Evolutionary conservation across 2,888 invertebrate species (phyloP).

Genomic region (Eupithecia centaureata): DNA sequence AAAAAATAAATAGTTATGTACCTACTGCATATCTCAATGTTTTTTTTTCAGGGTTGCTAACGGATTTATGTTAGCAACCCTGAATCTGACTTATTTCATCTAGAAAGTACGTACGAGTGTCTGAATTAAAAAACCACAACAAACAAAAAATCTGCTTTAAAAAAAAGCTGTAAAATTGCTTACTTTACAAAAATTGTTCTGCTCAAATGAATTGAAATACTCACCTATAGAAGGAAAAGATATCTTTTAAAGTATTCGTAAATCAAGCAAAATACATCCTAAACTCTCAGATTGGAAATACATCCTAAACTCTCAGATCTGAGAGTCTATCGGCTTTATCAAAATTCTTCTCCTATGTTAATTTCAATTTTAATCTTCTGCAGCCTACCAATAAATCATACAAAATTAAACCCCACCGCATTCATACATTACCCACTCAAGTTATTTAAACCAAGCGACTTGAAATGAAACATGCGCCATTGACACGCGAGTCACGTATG

Average conservation of each 20-base stretch:
- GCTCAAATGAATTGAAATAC: too few relatives aligned
- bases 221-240: too few relatives aligned
- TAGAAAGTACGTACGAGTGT: too few relatives aligned
- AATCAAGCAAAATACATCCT: neutral
- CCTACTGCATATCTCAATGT: too few relatives aligned
- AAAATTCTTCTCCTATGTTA: neutral
- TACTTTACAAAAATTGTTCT: too few relatives aligned
- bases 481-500: constrained; percentile 27
- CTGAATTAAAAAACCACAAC: too few relatives aligned
- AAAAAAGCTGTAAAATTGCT: too few relatives aligned
- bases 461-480: constrained; percentile 1
- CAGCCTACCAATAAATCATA: neutral
- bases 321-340: neutral
- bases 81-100: too few relatives aligned
- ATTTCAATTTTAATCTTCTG: neutral
- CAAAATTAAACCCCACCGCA: neutral
- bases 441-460: constrained; percentile 1
- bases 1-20: too few relatives aligned
- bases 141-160: too few relatives aligned
- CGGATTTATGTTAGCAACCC: too few relatives aligned
- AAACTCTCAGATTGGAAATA: neutral
- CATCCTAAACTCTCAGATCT: neutral
- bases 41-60: too few relatives aligned
- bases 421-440: neutral
- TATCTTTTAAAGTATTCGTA: neutral